Percentiles rank a stretch among this genome's conserved stretches.
These are phyloP conservation scores for Macrostomum lignano DNA, from an alignment of 1,140 invertebrate species.

Conservation along the genomic window DNA sequence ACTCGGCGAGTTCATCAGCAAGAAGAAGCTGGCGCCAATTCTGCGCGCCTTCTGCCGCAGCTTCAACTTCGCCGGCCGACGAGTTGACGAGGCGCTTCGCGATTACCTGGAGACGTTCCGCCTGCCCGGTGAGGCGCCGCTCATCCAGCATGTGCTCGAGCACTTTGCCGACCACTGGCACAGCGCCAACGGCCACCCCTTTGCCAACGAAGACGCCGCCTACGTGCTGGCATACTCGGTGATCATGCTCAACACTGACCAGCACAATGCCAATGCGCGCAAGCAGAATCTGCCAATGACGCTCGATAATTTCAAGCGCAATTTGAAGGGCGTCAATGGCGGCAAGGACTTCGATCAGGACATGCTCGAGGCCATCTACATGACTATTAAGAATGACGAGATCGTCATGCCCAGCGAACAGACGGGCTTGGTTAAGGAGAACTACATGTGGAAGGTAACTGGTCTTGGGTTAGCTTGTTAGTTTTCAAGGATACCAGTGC, in stretches of 20 bases:
- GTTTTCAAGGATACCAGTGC: too few species aligned
- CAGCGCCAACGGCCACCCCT: constrained; percentile 65
- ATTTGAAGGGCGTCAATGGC: constrained; percentile 57
- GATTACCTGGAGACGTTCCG: constrained; percentile 79
- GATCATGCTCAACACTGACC: constrained; percentile 97
- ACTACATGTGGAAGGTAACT: constrained; percentile 71
- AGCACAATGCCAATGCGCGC: constrained; percentile 88
- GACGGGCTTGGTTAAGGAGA: constrained; percentile 64
- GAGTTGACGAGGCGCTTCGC: constrained; percentile 73
- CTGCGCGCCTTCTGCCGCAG: constrained; percentile 32
- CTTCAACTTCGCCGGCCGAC: constrained; percentile 58
- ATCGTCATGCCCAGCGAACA: constrained; percentile 98
- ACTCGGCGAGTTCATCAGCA: too few species aligned
- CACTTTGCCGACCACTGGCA: constrained; percentile 72
- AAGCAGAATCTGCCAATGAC: constrained; percentile 76
- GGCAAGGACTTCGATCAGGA: constrained; percentile 67
- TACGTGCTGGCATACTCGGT: constrained; percentile 88
- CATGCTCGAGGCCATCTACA: constrained; percentile 70
- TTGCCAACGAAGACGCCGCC: constrained; percentile 71
- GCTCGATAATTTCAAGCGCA: constrained; percentile 54
- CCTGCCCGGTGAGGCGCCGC: constrained; percentile 76
- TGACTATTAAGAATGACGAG: constrained; percentile 79
- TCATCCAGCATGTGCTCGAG: constrained; percentile 73
- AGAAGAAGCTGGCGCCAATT: too few species aligned
- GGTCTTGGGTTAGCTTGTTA: background rate